Evolutionary conservation across 2,888 invertebrate species (phyloP), one percentile per base, ranked within the genome.

Genomic region (Calameuta pallipes): DNA sequence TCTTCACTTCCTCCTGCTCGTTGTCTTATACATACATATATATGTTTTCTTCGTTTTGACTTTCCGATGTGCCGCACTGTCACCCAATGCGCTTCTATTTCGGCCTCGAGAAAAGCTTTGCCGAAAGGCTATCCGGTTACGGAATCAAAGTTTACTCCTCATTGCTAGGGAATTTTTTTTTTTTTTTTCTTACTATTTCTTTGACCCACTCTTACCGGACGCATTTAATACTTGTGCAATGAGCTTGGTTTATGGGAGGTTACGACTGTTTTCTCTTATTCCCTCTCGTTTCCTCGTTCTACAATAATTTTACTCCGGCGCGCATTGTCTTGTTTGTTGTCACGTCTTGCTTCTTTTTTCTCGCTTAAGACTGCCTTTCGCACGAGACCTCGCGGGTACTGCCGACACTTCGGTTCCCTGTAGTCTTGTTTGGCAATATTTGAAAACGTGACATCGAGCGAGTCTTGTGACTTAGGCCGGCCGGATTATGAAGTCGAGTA

Each of bases 101-200:
- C 81, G 81, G 83, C 80, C 75, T 34, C 75, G 76, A 75, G 71
- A 71, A 23, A 33, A 76, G 75, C 76, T 80, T 76, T 37, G 36
- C 80, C 76, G 75, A 31, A 76, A 79, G 73, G 77, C 82, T 84
- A 83, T 84, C 84, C 79, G 80, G 81, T 84, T 83, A 80, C 84
- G 80, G 76, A 81, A 83, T 77, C 81, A 31, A 71, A 71, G 9
- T 56, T 56, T 23, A 23, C 2, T 56, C 56, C 23, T 56, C 56
- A 23, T 56, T 56, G 23, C 56, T 56, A 56, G 56, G 56, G 23
- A 56, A 56, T 56, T 56, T 56, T 56, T 41, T 15, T 41, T 41
- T 23, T 23, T 56, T 56, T 9, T 56, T 9, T 9, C 23, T 15
- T 9, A 56, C 56, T 56, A 9, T 23, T 56, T 56, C 1, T 56